phyloP scores from a whole-genome alignment of 2,113 vertebrate species.

The Rostratula benghalensis region DNA sequence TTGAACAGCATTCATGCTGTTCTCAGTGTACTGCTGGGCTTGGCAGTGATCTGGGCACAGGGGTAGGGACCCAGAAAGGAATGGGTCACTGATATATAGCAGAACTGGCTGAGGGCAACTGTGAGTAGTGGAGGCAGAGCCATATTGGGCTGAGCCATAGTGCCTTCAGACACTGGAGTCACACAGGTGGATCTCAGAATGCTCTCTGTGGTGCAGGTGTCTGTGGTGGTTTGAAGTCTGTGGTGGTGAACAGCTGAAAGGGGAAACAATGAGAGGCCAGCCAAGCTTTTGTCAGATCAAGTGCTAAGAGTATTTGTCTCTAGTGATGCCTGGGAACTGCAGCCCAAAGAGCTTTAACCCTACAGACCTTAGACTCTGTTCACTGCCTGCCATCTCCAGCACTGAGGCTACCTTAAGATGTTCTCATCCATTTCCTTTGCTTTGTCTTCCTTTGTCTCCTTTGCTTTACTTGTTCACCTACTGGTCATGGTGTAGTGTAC shows the following conservation, averaged over 20 bases:
- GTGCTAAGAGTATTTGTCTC: too few relatives aligned
- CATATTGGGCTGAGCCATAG: neutral
- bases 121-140: neutral
- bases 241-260: neutral
- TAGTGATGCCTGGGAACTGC: neutral
- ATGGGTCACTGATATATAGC: neutral
- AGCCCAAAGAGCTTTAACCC: neutral
- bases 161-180: neutral
- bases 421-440: neutral
- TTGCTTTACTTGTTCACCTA: neutral
- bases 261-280: neutral
- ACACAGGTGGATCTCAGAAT: accelerated
- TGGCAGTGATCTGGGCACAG: neutral
- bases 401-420: neutral
- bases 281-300: neutral
- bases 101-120: neutral
- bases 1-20: neutral
- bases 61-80: neutral
- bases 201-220: neutral
- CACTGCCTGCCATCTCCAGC: neutral
- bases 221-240: neutral
- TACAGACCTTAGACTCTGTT: neutral
- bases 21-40: neutral
- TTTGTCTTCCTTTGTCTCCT: neutral
- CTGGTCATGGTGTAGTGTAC: neutral